Evolutionary conservation across 2,113 vertebrate genomes (phyloP), one percentile per base, ranked within the genome.

Genomic region (Hoplias malabaricus): DNA sequence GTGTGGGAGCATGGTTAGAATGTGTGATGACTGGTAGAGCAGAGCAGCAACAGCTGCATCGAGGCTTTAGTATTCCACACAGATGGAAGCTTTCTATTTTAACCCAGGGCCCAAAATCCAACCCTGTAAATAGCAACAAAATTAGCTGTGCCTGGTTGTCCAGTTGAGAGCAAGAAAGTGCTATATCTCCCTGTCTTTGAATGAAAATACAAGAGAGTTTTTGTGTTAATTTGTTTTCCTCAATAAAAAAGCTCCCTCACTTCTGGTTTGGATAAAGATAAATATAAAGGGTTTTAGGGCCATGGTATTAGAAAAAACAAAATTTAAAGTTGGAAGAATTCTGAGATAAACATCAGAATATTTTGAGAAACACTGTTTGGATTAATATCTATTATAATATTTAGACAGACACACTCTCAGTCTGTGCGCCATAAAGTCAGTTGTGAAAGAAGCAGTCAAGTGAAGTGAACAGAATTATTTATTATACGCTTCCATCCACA

Each of bases 31-130:
- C 87, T 40, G 79, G 73, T 48, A 61, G 77, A 62, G 83, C 74
- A 63, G 77, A 80, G 81, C 75, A 43, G 77, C 82, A 88, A 80
- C 84, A 81, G 80, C 43, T 23, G 50, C 36, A 67, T 83, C 81
- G 21, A 31, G 81, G 79, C 85, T 82, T 90, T 88, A 89, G 84
- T 90, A 91, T 91, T 85, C 89, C 82, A 86, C 65, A 48, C 84
- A 83, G 82, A 87, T 40, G 77, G 62, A 31, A 79, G 68, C 83
- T 73, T 86, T 82, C 84, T 86, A 72, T 83, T 83, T 86, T 87
- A 88, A 88, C 86, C 82, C 79, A 80, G 21, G 85, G 84, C 85
- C 75, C 84, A 86, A 86, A 87, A 77, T 63, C 80, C 75, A 67
- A 66, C 68, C 56, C 68, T 70, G 75, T 85, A 75, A 88, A 87